Evolutionary conservation across 1,140 invertebrate genomes (phyloP).

Genomic region (Caenorhabditis latens): DNA sequence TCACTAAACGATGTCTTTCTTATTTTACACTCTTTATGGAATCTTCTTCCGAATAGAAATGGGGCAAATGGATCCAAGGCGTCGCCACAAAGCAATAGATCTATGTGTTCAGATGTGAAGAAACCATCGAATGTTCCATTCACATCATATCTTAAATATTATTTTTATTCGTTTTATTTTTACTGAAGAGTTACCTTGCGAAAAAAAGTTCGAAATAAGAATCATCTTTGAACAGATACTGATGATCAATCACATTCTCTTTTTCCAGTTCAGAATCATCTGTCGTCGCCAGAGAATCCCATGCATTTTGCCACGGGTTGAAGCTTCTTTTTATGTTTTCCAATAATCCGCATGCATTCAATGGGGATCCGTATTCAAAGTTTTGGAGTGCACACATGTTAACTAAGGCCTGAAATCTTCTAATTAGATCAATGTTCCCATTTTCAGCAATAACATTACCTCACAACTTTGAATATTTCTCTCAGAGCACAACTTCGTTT

Average conservation of each 20-base stretch:
- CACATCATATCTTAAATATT: slow-evolving; percentile 4
- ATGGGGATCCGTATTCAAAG: background rate
- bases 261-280: slow-evolving; percentile 49
- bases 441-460: background rate
- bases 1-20: background rate
- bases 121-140: slow-evolving; percentile 42
- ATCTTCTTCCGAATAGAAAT: slow-evolving; percentile 14
- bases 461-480: slow-evolving; percentile 39
- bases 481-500: slow-evolving; percentile 13
- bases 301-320: slow-evolving; percentile 42
- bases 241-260: slow-evolving; percentile 41
- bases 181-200: background rate
- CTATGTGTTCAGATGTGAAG: background rate
- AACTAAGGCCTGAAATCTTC: background rate
- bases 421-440: background rate
- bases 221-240: slow-evolving; percentile 16
- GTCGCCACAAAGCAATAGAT: background rate
- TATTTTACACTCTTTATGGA: slow-evolving; percentile 29
- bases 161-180: background rate
- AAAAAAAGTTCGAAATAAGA: slow-evolving; percentile 17
- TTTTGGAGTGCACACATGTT: slow-evolving; percentile 41
- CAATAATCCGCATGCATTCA: slow-evolving; percentile 33
- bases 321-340: slow-evolving; percentile 43
- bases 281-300: background rate
- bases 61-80: slow-evolving; percentile 14